These are phyloP conservation scores for Vipera latastei DNA, from an alignment of 2,797 vertebrate species.

Conservation along the genomic window DNA sequence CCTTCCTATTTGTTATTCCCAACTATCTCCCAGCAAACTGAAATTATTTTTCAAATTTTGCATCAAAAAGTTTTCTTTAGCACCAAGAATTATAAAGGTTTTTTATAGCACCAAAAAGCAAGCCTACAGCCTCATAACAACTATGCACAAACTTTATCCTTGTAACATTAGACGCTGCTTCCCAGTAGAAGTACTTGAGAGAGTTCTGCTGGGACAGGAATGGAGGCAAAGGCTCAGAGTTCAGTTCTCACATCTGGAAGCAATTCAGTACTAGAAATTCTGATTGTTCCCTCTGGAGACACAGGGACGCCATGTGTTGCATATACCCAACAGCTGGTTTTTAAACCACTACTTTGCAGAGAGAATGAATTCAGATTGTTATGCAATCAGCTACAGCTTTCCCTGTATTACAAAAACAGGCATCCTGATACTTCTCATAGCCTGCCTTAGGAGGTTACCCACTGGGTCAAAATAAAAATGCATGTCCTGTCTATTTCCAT, in stretches of 20 bases:
- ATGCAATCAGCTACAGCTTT: conserved; percentile 6
- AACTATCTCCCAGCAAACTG: conserved; percentile 47
- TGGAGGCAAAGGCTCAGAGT: conserved; percentile 10
- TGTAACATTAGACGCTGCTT: conserved; percentile 17
- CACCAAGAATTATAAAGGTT: conserved; percentile 49
- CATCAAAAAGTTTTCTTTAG: conserved; percentile 62
- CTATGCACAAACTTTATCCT: background rate
- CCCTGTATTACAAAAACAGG: background rate
- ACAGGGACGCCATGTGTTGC: conserved; percentile 13
- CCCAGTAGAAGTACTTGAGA: background rate
- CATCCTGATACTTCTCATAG: conserved; percentile 12
- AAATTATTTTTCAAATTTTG: conserved; percentile 55
- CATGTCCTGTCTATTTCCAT: background rate
- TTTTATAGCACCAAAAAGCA: conserved; percentile 39
- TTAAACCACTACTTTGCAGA: conserved; percentile 37
- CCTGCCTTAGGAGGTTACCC: conserved; percentile 12
- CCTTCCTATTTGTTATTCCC: conserved; percentile 41
- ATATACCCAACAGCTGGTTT: conserved; percentile 34
- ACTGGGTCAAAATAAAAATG: background rate
- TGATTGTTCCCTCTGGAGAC: conserved; percentile 38
- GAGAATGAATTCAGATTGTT: conserved; percentile 1
- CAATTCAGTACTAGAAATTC: conserved; percentile 38
- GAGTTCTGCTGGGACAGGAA: conserved; percentile 38
- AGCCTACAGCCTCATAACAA: background rate
- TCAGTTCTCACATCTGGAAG: conserved; percentile 37